These are phyloP conservation scores for Psix sp. DNA, from an alignment of 1,140 invertebrate species.

Conservation along the genomic window DNA sequence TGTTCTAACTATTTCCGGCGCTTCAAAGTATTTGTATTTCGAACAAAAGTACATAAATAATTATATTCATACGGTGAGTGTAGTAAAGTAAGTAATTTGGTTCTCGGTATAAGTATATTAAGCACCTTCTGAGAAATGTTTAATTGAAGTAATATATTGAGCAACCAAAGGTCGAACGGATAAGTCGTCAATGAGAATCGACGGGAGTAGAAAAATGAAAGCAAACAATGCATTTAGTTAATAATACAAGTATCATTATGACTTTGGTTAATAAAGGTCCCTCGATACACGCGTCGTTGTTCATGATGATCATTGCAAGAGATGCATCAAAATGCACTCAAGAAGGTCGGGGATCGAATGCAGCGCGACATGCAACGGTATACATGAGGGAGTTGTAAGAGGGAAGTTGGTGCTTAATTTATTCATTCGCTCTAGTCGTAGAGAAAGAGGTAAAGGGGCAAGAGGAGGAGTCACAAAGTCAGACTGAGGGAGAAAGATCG, in stretches of 20 bases:
- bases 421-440: slow-evolving; percentile 59
- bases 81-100: too few relatives aligned
- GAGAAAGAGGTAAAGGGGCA: slow-evolving; percentile 39
- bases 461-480: slow-evolving; percentile 12
- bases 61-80: too few relatives aligned
- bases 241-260: slow-evolving; percentile 53
- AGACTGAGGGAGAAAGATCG: slow-evolving; percentile 49
- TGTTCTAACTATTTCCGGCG: too few relatives aligned
- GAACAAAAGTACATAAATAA: too few relatives aligned
- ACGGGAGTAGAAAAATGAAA: background rate
- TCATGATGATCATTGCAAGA: slow-evolving; percentile 43
- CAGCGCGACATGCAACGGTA: slow-evolving; percentile 48
- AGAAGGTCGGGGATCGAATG: slow-evolving; percentile 58
- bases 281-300: slow-evolving; percentile 40
- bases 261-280: slow-evolving; percentile 41
- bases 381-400: slow-evolving; percentile 68
- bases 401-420: slow-evolving; percentile 73
- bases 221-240: slow-evolving; percentile 38
- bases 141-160: too few relatives aligned
- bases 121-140: too few relatives aligned
- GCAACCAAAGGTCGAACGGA: too few relatives aligned
- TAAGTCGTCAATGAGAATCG: too few relatives aligned
- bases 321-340: slow-evolving; percentile 60
- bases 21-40: too few relatives aligned
- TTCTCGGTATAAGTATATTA: too few relatives aligned